Percentiles rank a stretch among this genome's conserved stretches.
These are phyloP conservation scores for Lagorchestes hirsutus DNA, from an alignment of 2,797 vertebrate genomes.

Conservation along the genomic window DNA sequence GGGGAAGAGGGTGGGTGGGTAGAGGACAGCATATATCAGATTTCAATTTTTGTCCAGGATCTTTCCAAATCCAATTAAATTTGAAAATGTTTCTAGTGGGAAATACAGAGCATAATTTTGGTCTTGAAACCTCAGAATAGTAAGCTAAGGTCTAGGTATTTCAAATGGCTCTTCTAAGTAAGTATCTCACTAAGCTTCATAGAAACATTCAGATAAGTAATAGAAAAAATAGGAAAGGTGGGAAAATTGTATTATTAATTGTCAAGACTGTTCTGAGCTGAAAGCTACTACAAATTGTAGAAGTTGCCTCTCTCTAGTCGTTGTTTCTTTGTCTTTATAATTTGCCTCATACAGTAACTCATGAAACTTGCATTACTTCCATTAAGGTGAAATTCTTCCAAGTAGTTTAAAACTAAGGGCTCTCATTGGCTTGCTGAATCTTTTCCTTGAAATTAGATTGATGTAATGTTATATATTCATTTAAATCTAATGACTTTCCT, in stretches of 20 bases:
- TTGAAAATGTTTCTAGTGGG: neutral
- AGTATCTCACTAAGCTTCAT: neutral
- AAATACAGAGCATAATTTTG: neutral
- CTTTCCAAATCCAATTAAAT: slow-evolving; percentile 19
- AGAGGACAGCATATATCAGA: neutral
- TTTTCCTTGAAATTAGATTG: slow-evolving; percentile 85
- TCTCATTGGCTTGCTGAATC: slow-evolving; percentile 81
- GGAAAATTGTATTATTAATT: slow-evolving; percentile 77
- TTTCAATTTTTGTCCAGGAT: neutral
- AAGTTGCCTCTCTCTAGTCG: slow-evolving; percentile 78
- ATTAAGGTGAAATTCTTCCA: slow-evolving; percentile 83
- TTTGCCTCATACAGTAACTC: slow-evolving; percentile 83
- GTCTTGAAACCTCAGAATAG: neutral
- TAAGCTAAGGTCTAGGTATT: neutral
- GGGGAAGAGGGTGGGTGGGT: neutral
- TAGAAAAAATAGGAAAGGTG: slow-evolving; percentile 68
- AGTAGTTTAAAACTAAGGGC: slow-evolving; percentile 79
- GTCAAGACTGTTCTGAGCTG: slow-evolving; percentile 76
- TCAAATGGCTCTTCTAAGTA: neutral
- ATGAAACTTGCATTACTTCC: slow-evolving; percentile 79
- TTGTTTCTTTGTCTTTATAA: slow-evolving; percentile 82
- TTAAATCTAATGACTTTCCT: slow-evolving; percentile 84
- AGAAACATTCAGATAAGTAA: neutral
- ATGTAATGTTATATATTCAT: slow-evolving; percentile 83
- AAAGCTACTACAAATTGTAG: slow-evolving; percentile 74